Conservation (phyloP, 1,140 invertebrate genomes). For the Trigoniulus corallinus region DNA sequence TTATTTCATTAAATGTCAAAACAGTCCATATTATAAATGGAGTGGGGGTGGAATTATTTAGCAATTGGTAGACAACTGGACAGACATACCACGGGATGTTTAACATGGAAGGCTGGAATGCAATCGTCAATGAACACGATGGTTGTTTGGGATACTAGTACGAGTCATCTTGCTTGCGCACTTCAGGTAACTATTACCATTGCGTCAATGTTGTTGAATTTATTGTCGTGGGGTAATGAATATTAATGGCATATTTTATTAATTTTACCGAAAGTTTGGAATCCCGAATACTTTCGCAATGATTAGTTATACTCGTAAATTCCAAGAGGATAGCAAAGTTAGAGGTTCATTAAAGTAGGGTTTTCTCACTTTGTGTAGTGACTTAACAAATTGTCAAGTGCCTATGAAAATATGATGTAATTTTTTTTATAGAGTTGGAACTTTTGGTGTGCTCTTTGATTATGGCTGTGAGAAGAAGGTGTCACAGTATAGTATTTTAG, state of each 20-base stretch:
- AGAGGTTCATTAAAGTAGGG: slow-evolving; percentile 58
- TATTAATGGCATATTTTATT: slow-evolving; percentile 4
- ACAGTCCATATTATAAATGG: too few species aligned
- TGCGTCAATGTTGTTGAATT: too few species aligned
- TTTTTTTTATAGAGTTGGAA: slow-evolving; percentile 52
- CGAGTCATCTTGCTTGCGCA: slow-evolving; percentile 40
- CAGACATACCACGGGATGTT: slow-evolving; percentile 64
- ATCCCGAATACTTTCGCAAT: slow-evolving; percentile 59
- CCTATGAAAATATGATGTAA: too few species aligned
- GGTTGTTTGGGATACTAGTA: slow-evolving; percentile 53
- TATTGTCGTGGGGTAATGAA: background rate
- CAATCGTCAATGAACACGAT: slow-evolving; percentile 59
- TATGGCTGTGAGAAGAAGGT: slow-evolving; percentile 87
- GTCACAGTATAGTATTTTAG: slow-evolving; percentile 71
- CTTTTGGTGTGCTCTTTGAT: slow-evolving; percentile 67
- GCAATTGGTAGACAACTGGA: slow-evolving; percentile 69
- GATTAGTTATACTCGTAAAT: slow-evolving; percentile 54
- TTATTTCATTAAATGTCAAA: slow-evolving; percentile 19
- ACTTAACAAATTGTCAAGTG: too few species aligned
- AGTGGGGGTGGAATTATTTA: slow-evolving; percentile 21
- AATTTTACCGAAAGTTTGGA: slow-evolving; percentile 37
- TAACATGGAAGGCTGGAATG: slow-evolving; percentile 58
- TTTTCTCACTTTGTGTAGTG: too few species aligned
- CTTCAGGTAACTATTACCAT: slow-evolving; percentile 33
- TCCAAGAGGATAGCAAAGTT: slow-evolving; percentile 57